A percentile compares a stretch with the other conserved stretches of the same genome.
Evolutionary conservation across 2,888 invertebrate genomes (phyloP).

Genomic region (Watsonalla binaria): DNA sequence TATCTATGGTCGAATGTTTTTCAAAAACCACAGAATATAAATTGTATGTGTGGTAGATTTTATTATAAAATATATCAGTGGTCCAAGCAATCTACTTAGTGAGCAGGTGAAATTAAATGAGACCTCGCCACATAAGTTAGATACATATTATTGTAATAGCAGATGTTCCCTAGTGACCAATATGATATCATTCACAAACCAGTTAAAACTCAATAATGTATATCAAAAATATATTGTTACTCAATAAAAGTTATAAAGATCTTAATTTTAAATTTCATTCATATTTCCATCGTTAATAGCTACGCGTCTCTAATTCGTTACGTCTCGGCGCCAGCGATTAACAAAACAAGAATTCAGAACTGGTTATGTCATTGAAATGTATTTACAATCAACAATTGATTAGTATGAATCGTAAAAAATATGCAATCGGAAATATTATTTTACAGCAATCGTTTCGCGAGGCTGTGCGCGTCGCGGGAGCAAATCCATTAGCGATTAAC

Average conservation of each 20-base stretch:
- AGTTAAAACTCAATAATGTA: background rate
- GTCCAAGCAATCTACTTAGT: too few species aligned
- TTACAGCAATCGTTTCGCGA: slow-evolving; percentile 26
- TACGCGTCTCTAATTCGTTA: background rate
- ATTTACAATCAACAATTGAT: background rate
- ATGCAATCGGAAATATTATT: background rate
- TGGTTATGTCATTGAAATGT: background rate
- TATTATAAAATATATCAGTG: too few species aligned
- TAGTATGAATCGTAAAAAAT: background rate
- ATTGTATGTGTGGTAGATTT: too few species aligned
- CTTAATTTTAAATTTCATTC: background rate
- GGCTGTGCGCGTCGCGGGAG: slow-evolving; percentile 39
- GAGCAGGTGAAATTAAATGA: too few species aligned
- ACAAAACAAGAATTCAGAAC: background rate
- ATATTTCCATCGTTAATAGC: background rate
- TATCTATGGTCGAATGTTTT: too few species aligned
- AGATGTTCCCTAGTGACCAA: too few species aligned
- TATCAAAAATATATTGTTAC: background rate
- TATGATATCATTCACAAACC: too few species aligned
- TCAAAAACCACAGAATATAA: too few species aligned
- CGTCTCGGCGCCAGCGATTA: background rate
- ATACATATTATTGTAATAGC: too few species aligned
- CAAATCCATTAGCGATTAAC: slow-evolving; percentile 75
- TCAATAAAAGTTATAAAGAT: background rate
- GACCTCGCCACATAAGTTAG: too few species aligned